phyloP scores from a whole-genome alignment of 2,113 vertebrate genomes.

The Pedetes capensis region DNA sequence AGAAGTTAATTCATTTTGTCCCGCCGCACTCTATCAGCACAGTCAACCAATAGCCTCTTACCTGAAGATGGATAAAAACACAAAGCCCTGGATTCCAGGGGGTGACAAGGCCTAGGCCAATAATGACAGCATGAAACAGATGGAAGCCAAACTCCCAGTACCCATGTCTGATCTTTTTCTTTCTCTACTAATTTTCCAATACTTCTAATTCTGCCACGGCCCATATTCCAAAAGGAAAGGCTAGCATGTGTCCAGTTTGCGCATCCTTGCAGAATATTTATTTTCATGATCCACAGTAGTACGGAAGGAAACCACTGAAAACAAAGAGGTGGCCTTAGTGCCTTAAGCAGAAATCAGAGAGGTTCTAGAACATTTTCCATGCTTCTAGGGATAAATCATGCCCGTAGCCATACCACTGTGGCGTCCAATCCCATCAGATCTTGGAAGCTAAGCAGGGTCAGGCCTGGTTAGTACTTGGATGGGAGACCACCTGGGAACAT shows the following conservation, averaged over 20 bases:
- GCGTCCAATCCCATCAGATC: too few relatives aligned
- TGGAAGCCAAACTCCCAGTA: background rate
- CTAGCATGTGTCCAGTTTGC: background rate
- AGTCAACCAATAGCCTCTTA: background rate
- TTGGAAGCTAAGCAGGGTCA: too few relatives aligned
- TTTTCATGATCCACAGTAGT: background rate
- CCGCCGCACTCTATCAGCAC: background rate
- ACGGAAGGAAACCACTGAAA: background rate
- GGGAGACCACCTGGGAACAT: too few relatives aligned
- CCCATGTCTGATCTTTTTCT: background rate
- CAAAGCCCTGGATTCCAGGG: too few relatives aligned
- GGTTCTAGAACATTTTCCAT: background rate
- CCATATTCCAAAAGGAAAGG: background rate
- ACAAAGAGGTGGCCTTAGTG: background rate
- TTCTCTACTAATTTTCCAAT: background rate
- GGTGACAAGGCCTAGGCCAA: rapidly evolving
- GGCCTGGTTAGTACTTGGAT: too few relatives aligned
- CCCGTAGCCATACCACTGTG: too few relatives aligned
- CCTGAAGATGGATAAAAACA: background rate
- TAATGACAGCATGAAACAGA: background rate
- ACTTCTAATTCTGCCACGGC: background rate
- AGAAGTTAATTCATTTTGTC: background rate
- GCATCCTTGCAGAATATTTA: background rate
- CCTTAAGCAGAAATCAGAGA: background rate
- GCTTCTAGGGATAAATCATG: too few relatives aligned